Evolutionary conservation across 2,113 vertebrate genomes (phyloP), one percentile per base, ranked within the genome.

Genomic region (Phyllopteryx taeniolatus): DNA sequence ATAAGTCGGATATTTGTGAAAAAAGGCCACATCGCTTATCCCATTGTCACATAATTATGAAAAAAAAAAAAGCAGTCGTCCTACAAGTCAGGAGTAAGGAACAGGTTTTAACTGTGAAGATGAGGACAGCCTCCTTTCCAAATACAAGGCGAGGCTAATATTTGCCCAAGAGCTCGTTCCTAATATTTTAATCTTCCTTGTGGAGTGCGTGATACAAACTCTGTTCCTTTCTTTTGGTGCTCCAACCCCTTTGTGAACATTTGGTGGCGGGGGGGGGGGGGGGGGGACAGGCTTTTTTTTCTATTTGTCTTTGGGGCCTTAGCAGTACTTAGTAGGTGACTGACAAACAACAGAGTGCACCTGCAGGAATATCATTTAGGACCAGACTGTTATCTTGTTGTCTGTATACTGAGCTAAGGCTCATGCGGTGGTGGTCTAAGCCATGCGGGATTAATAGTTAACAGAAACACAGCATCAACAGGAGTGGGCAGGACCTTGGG

Each of bases 381-480:
- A 67, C 43, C 33, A 61, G 59, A 56, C 61, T 9, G 59, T 75
- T 65, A 59, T 78, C 70, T 78, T 72, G 67, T 27, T 71, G 15
- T 11, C 47, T 42, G 33, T 68, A 53, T 22, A 44, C 65, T 47
- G 60, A 68, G 53, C 42, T 10, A 62, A 81, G 78, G 78, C 77
- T 68, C 83, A 83, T 31, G 76, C 67, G 61, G 7, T 54, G 61
- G 7, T 54, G 68, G 54, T 70, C 73, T 77, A 77, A 74, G 71
- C 71, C 76, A 59, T 20, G 42, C 66, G 68, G 79, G 89, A 90
- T 92, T 93, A 92, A 93, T 90, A 77, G 81, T 92, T 93, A 92
- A 92, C 89, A 89, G 81, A 85, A 79, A 62, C 81, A 79, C 15
- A 46, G 54, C 51, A 71, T 63, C 78, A 76, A 67, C 43, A 70